Base-by-base conservation (phyloP, 2,888 invertebrate species). In the Phania funesta region DNA sequence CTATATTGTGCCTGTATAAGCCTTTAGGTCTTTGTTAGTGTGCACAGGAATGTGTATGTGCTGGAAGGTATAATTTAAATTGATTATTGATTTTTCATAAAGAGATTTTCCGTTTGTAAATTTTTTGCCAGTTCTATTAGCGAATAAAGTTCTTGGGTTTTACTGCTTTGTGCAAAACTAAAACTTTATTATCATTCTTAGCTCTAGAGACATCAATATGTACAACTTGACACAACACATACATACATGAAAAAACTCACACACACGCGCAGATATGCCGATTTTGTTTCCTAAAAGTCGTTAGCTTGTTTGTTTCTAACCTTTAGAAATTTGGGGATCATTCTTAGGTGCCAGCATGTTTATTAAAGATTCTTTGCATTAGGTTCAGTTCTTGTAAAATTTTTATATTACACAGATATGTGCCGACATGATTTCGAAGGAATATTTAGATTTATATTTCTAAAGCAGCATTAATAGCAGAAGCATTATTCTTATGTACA, bases 1-100 rank as follows among this genome's bases (percentile, higher is more conserved):
- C 18, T 22, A 20, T 48, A 9, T 26, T 5, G 3, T 6, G 26
- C 26, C 3, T 26, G 6, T 26, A 26, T 6, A 6, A 26, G 26
- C 6, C 3, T 26, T 6, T 11, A 9, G 8, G 18, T 18, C 5
- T 16, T 44, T 44, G 16, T 1, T 5, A 16, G 4, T 44, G 18
- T 4, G 38, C 13, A 38, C n/a, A 38, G 38, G 4, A 1, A 2
- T 38, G 2, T 41, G 44, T 44, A 13, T 44, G 48, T 48, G 4
- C 11, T 11, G 4, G 2, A 8, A 8, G 44, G 13, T 44, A 32
- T 22, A 46, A 62, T 73, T 60, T 41, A 54, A 62, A 16, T 20
- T 44, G 35, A 41, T 54, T 70, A 77, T 70, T 62, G 54, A 70
- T 54, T 70, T 68, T 60, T 52, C 26, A 35, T 68, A 52, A 73